phyloP scores from a whole-genome alignment of 2,113 vertebrate genomes.

The Corynorhinus townsendii region DNA sequence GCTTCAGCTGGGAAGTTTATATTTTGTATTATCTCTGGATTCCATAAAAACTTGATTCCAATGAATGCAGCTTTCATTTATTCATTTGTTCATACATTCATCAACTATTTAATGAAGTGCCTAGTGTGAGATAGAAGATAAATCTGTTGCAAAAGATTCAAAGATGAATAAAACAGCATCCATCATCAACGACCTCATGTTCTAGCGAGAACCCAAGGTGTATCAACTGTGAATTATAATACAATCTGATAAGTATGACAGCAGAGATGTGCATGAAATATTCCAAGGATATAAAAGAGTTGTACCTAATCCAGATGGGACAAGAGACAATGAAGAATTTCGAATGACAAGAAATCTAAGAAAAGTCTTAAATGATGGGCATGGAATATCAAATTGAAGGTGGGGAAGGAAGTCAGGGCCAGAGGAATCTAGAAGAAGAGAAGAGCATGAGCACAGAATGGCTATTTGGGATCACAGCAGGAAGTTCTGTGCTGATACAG shows the following conservation, averaged over 20 bases:
- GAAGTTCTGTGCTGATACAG: neutral
- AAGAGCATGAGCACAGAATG: neutral
- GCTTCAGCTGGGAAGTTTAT: neutral
- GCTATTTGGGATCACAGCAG: neutral
- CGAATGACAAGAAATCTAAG: neutral
- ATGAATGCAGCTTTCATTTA: neutral
- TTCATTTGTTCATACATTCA: neutral
- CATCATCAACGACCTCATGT: neutral
- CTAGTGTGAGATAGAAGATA: neutral
- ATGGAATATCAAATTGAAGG: neutral
- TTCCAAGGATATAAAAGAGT: neutral
- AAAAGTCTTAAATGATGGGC: neutral
- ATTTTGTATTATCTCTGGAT: neutral
- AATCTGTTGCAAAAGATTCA: neutral
- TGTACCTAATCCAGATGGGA: neutral
- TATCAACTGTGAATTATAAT: neutral
- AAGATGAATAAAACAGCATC: neutral
- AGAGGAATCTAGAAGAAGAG: neutral
- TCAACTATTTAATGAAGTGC: neutral
- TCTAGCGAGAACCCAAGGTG: neutral
- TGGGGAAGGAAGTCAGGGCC: neutral
- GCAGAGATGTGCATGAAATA: neutral
- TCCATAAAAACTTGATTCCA: neutral
- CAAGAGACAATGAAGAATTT: neutral
- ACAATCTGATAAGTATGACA: neutral